phyloP scores from a whole-genome alignment of 2,797 vertebrate species.

The Pterois miles region DNA sequence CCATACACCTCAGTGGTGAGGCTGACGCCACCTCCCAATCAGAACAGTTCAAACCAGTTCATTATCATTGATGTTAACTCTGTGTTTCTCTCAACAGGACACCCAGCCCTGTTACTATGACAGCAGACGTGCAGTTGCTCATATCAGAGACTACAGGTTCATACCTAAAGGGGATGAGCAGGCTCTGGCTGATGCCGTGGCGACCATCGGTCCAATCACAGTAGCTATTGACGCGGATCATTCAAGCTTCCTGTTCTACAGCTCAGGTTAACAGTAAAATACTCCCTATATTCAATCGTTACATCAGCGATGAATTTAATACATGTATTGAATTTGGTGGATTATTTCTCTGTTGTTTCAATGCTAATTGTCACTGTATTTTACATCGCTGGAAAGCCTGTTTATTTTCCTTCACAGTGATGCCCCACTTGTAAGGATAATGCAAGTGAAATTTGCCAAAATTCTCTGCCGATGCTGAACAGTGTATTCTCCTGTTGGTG shows the following conservation, averaged over 20 bases:
- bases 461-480: no score
- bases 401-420: no score
- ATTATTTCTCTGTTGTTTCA: no score
- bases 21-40: neutral
- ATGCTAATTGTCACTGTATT: no score
- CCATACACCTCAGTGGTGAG: slow-evolving; percentile 90
- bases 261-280: slow-evolving; percentile 75
- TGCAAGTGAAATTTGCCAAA: no score
- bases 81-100: slow-evolving; percentile 69
- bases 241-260: slow-evolving; percentile 85
- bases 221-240: slow-evolving; percentile 83
- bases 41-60: neutral
- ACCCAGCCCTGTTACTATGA: slow-evolving; percentile 83
- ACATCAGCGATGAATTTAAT: neutral
- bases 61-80: neutral
- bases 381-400: no score
- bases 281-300: rapidly evolving
- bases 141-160: slow-evolving; percentile 83
- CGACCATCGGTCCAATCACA: slow-evolving; percentile 83
- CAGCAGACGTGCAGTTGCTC: slow-evolving; percentile 72
- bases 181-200: slow-evolving; percentile 83
- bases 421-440: no score
- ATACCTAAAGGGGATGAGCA: slow-evolving; percentile 83
- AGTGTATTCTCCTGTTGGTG: no score
- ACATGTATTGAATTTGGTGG: no score